phyloP scores from a whole-genome alignment of 2,797 vertebrate genomes.

The Eremophila alpestris region DNA sequence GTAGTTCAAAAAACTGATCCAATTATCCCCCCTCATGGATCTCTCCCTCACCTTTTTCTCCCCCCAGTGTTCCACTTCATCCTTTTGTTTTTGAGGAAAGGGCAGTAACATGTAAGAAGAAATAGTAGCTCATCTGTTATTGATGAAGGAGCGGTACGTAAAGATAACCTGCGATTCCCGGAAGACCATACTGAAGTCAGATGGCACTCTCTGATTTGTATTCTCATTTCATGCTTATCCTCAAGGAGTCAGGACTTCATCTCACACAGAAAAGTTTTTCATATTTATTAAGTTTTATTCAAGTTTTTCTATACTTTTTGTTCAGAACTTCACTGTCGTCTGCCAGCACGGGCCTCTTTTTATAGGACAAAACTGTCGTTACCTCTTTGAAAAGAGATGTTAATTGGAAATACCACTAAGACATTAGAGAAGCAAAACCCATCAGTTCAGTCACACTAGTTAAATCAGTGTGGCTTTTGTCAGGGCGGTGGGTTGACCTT shows the following conservation, averaged over 20 bases:
- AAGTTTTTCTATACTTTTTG: neutral
- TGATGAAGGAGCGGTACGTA: conserved; percentile 55
- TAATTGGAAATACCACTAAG: neutral
- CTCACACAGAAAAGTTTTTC: conserved; percentile 5
- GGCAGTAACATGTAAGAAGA: conserved; percentile 57
- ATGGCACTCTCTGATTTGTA: conserved; percentile 49
- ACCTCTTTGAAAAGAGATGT: neutral
- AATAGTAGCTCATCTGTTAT: conserved; percentile 69
- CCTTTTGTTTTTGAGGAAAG: conserved; percentile 50
- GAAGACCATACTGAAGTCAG: conserved; percentile 39
- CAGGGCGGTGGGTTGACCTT: neutral
- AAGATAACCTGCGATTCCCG: conserved; percentile 52
- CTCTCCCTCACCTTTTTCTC: neutral
- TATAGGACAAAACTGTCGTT: neutral
- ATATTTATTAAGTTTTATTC: conserved; percentile 2
- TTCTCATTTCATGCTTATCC: conserved; percentile 41
- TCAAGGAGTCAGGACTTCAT: conserved; percentile 33
- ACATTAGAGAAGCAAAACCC: neutral
- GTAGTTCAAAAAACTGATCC: neutral
- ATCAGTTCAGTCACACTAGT: neutral
- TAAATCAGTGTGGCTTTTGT: neutral
- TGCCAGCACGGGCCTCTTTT: neutral
- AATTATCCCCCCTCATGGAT: neutral
- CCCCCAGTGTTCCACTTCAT: neutral
- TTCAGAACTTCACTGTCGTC: neutral